These are phyloP conservation scores for Porites lutea DNA, from an alignment of 64 coral and sea anemone species.

Conservation along the genomic window DNA sequence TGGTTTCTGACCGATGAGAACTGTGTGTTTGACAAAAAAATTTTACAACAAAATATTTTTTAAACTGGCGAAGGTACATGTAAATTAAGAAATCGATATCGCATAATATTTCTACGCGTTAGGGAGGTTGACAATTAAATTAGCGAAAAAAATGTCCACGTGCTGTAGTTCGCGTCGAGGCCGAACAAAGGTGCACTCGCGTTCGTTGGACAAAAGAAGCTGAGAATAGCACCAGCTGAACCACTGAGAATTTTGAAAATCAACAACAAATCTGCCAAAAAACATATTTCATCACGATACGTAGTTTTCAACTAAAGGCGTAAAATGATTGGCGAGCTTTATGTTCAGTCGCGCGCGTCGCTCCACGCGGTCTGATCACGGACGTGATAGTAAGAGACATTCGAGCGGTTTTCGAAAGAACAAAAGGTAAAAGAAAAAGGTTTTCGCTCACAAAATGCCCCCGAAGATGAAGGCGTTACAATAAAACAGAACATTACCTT, in stretches of 20 bases:
- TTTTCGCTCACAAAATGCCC: neutral
- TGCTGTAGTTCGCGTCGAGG: neutral
- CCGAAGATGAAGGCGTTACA: neutral
- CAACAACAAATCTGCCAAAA: neutral
- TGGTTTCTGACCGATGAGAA: neutral
- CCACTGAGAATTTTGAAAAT: slow-evolving; percentile 5
- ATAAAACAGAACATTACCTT: slow-evolving; percentile 45
- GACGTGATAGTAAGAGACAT: neutral
- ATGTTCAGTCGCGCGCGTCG: slow-evolving; percentile 33
- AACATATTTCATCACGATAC: neutral
- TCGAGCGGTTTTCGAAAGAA: neutral
- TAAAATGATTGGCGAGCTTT: neutral
- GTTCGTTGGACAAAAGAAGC: neutral
- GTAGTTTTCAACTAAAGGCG: neutral
- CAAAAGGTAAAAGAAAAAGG: neutral
- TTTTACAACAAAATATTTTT: neutral
- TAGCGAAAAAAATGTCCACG: neutral
- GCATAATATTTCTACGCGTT: neutral
- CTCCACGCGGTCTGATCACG: slow-evolving; percentile 27
- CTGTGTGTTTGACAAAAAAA: neutral
- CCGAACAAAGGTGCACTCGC: slow-evolving; percentile 1
- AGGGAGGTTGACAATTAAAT: neutral
- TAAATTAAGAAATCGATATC: too few relatives aligned
- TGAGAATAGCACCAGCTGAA: neutral
- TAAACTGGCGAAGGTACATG: neutral